Conservation (phyloP, 2,797 vertebrate genomes). For the Xenopus petersii region DNA sequence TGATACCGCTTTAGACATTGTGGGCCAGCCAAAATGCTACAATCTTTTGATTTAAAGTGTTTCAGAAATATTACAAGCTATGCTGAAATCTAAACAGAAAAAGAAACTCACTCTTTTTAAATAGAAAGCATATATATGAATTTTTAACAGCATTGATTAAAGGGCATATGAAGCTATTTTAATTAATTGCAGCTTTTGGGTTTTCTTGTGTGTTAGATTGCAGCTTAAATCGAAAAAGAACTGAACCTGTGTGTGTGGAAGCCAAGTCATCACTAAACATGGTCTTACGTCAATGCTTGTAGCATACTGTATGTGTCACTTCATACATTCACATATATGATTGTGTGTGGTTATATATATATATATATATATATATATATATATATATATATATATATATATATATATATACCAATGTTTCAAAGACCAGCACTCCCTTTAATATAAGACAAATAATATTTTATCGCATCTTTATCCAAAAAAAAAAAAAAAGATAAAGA, state of each 20-base stretch:
- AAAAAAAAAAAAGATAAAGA: no score
- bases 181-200: slow-evolving; percentile 44
- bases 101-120: slow-evolving; percentile 15
- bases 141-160: slow-evolving; percentile 33
- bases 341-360: no score
- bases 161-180: slow-evolving; percentile 32
- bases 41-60: slow-evolving; percentile 44
- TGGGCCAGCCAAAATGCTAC: slow-evolving; percentile 31
- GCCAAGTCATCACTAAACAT: slow-evolving; percentile 30
- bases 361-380: no score
- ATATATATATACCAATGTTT: no score
- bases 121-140: slow-evolving; percentile 42
- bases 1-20: slow-evolving; percentile 39
- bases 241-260: slow-evolving; percentile 10
- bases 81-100: slow-evolving; percentile 39
- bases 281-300: neutral
- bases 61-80: slow-evolving; percentile 30
- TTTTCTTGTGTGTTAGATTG: slow-evolving; percentile 25
- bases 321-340: no score
- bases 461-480: no score
- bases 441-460: no score
- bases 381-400: no score
- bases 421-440: no score
- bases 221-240: slow-evolving; percentile 36
- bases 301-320: no score